These are phyloP conservation scores for Acropora tenuis DNA, from an alignment of 64 coral and sea anemone genomes.

Conservation along the genomic window DNA sequence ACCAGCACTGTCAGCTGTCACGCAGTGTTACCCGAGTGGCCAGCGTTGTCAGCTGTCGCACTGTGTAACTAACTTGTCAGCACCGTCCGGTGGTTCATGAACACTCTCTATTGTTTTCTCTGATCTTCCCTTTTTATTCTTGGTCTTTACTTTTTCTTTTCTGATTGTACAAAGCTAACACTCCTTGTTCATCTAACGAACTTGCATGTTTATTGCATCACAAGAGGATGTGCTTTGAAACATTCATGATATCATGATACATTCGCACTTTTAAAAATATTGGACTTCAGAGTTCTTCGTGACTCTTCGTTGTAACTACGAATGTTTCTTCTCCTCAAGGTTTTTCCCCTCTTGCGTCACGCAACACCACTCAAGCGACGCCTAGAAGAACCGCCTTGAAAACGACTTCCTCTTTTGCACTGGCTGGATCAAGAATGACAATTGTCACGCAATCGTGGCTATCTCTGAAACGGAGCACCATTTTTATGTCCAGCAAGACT, in stretches of 20 bases:
- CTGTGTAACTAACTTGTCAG: no score
- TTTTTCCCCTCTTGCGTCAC: background rate
- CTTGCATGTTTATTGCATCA: background rate
- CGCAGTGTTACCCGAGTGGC: no score
- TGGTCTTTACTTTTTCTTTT: background rate
- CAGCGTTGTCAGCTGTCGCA: no score
- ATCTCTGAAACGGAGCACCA: slow-evolving; percentile 4
- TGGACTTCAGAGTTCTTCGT: background rate
- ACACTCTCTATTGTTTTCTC: background rate
- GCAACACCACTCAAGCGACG: background rate
- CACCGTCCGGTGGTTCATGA: background rate
- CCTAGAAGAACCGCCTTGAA: background rate
- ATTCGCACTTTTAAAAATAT: no score
- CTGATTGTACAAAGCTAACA: background rate
- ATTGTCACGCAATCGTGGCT: background rate
- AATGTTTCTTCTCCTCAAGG: slow-evolving; percentile 28
- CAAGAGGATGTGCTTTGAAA: background rate
- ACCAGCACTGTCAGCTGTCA: no score
- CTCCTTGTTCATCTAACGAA: background rate
- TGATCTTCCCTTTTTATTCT: background rate
- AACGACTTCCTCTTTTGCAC: background rate
- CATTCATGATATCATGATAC: no score
- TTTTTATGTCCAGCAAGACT: slow-evolving; percentile 1
- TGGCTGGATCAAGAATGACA: slow-evolving; percentile 17
- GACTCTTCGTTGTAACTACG: background rate